A percentile compares a stretch with the other conserved stretches of the same genome.
Evolutionary conservation across 2,113 vertebrate genomes (phyloP).

Genomic region (Erythrocercus mccallii): DNA sequence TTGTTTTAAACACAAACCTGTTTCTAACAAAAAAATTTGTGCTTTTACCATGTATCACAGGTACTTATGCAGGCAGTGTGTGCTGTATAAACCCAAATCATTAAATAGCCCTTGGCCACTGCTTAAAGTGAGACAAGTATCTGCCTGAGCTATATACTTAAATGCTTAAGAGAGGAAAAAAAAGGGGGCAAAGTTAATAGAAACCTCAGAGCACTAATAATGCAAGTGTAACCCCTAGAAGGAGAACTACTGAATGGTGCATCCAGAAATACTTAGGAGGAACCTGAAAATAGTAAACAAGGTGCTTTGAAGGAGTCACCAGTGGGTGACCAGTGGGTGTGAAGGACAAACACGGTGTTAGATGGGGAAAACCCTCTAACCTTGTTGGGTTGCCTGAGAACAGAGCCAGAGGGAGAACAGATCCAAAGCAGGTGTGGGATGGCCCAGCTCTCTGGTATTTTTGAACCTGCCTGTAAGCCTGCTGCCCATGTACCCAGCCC

Average conservation of each 20-base stretch:
- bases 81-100: conserved; percentile 22
- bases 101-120: conserved; percentile 41
- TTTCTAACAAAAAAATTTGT: not conserved
- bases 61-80: not conserved
- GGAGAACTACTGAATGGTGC: not conserved
- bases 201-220: not conserved
- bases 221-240: not conserved
- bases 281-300: not conserved
- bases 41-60: not conserved
- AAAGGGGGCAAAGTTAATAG: not conserved
- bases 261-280: not conserved
- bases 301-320: not conserved
- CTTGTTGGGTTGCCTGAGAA: not conserved
- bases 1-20: not conserved
- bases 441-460: not conserved
- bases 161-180: not conserved
- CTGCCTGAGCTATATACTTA: not conserved
- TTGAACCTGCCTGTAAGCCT: not conserved
- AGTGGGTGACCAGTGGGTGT: not conserved
- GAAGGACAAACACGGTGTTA: not conserved
- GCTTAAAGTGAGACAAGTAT: conserved; percentile 35
- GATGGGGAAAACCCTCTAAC: not conserved
- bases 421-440: not conserved
- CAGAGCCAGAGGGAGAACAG: not conserved
- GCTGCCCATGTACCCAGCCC: not conserved